These are phyloP conservation scores for Natrix natrix DNA, from an alignment of 2,797 vertebrate genomes.

Conservation along the genomic window DNA sequence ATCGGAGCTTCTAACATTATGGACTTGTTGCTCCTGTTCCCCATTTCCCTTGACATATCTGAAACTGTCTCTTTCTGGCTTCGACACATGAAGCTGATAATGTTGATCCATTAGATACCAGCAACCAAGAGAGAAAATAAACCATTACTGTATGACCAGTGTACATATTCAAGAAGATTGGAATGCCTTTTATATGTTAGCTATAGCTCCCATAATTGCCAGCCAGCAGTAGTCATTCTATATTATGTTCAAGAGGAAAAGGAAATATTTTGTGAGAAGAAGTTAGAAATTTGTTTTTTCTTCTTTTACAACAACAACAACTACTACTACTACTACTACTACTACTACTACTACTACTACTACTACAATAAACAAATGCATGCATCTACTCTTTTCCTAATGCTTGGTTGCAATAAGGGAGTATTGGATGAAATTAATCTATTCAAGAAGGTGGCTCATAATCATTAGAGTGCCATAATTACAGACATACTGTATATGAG, in stretches of 20 bases:
- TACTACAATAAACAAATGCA: background rate
- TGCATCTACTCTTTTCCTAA: background rate
- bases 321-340: background rate
- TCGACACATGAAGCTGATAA: background rate
- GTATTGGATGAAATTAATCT: background rate
- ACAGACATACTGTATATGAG: background rate
- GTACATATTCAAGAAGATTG: background rate
- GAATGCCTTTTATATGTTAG: background rate
- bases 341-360: background rate
- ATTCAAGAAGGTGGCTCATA: background rate
- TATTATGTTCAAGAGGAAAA: background rate
- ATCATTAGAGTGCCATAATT: background rate
- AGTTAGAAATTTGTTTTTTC: background rate
- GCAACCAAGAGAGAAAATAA: background rate
- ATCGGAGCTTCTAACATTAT: background rate
- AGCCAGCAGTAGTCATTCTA: background rate
- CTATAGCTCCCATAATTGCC: background rate
- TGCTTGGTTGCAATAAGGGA: background rate
- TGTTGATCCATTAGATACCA: background rate
- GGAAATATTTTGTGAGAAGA: background rate
- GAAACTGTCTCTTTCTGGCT: background rate
- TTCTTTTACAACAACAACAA: no score
- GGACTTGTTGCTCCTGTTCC: background rate
- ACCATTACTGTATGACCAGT: background rate
- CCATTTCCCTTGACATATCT: background rate